phyloP scores from a whole-genome alignment of 1,140 invertebrate species.

The Bactericera cockerelli region DNA sequence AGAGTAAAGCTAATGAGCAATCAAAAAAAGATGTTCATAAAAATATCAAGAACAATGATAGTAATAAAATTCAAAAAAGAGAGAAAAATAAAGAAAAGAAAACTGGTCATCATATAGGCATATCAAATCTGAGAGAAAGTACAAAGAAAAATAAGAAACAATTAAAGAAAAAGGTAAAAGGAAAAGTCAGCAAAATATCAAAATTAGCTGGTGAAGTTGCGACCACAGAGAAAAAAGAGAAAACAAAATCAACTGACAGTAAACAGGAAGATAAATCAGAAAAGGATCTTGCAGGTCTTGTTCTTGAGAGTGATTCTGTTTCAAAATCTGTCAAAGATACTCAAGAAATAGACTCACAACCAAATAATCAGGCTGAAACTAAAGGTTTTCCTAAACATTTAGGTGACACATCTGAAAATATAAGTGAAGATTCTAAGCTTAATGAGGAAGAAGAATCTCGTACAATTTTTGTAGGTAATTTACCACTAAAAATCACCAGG shows the following conservation, averaged over 20 bases:
- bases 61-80: no score
- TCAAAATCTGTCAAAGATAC: background rate
- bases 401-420: background rate
- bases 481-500: slow-evolving; percentile 35
- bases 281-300: background rate
- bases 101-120: background rate
- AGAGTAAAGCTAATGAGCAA: no score
- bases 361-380: background rate
- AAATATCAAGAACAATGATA: no score
- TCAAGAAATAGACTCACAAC: background rate
- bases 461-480: slow-evolving; percentile 51
- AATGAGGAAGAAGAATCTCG: slow-evolving; percentile 26
- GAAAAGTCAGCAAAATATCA: no score
- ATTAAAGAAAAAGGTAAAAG: no score
- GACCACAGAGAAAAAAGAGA: background rate
- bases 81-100: no score
- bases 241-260: background rate
- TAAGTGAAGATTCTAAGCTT: background rate
- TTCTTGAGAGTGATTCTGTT: background rate
- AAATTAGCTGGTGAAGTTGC: no score
- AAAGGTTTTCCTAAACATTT: slow-evolving; percentile 6
- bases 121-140: background rate
- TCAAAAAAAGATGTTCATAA: no score
- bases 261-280: background rate
- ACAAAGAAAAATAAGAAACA: background rate